These are phyloP conservation scores for Philopotamus ludificatus DNA, from an alignment of 1,140 invertebrate species.

Conservation along the genomic window DNA sequence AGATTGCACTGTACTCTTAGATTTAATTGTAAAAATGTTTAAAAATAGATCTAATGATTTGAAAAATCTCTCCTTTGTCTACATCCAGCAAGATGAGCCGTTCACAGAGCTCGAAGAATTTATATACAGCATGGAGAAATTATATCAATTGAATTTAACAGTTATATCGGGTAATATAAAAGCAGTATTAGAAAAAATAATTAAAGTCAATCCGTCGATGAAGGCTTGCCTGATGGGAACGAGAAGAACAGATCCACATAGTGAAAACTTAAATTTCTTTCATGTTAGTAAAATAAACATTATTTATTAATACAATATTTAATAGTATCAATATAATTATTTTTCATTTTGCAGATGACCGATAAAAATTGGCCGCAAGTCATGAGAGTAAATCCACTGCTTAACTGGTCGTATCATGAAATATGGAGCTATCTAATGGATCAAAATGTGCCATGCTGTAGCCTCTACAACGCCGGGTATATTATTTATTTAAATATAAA, in stretches of 20 bases:
- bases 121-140: constrained; percentile 66
- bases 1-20: constrained; percentile 90
- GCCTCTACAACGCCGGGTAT: constrained; percentile 82
- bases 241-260: constrained; percentile 79
- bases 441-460: constrained; percentile 82
- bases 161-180: constrained; percentile 73
- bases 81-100: constrained; percentile 71
- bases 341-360: constrained; percentile 64
- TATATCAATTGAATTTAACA: constrained; percentile 72
- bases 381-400: constrained; percentile 82
- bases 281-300: constrained; percentile 59
- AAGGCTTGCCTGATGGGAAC: constrained; percentile 89
- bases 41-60: constrained; percentile 49
- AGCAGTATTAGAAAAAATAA: constrained; percentile 62
- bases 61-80: constrained; percentile 64
- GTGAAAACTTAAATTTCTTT: constrained; percentile 64
- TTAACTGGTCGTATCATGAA: constrained; percentile 87
- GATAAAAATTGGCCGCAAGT: constrained; percentile 85
- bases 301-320: constrained; percentile 10
- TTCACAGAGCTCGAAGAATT: constrained; percentile 88
- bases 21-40: constrained; percentile 69
- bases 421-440: constrained; percentile 85
- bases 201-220: constrained; percentile 64
- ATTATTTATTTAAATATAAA: constrained; percentile 18
- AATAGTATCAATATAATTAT: constrained; percentile 5